phyloP scores from a whole-genome alignment of 1,140 invertebrate species.

The Eurytemora carolleeae region DNA sequence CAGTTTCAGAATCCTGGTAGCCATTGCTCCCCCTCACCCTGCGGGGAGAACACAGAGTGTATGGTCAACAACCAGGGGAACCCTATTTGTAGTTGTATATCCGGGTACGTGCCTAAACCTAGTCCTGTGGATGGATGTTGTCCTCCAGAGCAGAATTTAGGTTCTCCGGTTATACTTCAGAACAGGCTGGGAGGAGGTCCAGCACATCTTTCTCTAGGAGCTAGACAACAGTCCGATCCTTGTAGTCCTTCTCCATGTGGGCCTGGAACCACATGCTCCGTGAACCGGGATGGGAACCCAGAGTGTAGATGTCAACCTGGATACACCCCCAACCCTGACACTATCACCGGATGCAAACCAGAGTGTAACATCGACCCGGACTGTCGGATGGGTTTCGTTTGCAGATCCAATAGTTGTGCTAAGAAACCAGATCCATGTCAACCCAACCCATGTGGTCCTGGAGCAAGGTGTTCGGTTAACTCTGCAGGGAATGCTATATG shows the following conservation, averaged over 20 bases:
- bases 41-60: conserved; percentile 29
- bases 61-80: conserved; percentile 9
- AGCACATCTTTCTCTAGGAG: neutral
- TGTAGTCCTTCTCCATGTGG: conserved; percentile 53
- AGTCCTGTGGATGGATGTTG: neutral
- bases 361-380: conserved; percentile 46
- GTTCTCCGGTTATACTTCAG: neutral
- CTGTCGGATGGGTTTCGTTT: conserved; percentile 45
- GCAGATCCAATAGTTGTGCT: conserved; percentile 50
- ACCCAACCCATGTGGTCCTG: conserved; percentile 50
- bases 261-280: conserved; percentile 40
- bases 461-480: conserved; percentile 30
- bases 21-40: conserved; percentile 19
- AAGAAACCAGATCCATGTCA: conserved; percentile 34
- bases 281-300: conserved; percentile 38
- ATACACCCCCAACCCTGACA: conserved; percentile 24
- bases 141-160: neutral
- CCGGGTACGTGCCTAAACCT: neutral
- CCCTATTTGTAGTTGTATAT: neutral
- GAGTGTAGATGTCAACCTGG: conserved; percentile 40
- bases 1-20: neutral
- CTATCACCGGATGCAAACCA: conserved; percentile 36
- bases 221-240: conserved; percentile 31
- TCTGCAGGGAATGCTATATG: conserved; percentile 4
- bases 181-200: neutral